These are phyloP conservation scores for Polydrusus pterygomalis DNA, from an alignment of 2,888 invertebrate species.

Conservation along the genomic window DNA sequence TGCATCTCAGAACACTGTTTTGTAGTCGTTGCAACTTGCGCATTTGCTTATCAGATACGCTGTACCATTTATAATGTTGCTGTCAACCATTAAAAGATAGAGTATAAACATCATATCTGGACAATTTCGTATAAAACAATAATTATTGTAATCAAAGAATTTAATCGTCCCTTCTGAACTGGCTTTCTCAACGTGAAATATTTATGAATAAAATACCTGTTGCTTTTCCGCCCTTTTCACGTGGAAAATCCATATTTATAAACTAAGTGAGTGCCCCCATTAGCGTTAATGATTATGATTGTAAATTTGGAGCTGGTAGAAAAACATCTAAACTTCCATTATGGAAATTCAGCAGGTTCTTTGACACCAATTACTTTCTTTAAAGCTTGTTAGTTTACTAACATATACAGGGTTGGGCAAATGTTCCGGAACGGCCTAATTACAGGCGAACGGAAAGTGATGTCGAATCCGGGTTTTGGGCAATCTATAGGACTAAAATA, in stretches of 20 bases:
- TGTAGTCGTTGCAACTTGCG: no score
- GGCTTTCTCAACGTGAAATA: background rate
- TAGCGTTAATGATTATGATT: constrained; percentile 7
- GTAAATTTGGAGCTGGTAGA: constrained; percentile 1
- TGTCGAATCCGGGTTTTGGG: no score
- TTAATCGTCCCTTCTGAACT: background rate
- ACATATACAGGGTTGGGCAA: no score
- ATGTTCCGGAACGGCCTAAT: no score
- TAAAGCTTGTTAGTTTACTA: background rate
- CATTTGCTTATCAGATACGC: no score
- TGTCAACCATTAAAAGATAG: background rate
- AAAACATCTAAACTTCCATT: constrained; percentile 2
- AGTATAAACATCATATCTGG: no score
- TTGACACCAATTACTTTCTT: background rate
- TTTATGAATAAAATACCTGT: background rate
- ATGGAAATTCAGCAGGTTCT: background rate
- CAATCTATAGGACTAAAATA: no score
- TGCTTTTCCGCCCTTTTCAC: constrained; percentile 7
- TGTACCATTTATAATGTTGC: no score
- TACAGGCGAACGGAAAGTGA: no score
- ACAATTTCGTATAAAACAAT: no score
- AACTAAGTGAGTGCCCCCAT: constrained; percentile 12
- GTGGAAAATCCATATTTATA: constrained; percentile 14
- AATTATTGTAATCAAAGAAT: background rate
- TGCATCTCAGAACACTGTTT: no score